These are phyloP conservation scores for Ctenicera cuprea DNA, from an alignment of 2,888 invertebrate genomes.

Conservation along the genomic window DNA sequence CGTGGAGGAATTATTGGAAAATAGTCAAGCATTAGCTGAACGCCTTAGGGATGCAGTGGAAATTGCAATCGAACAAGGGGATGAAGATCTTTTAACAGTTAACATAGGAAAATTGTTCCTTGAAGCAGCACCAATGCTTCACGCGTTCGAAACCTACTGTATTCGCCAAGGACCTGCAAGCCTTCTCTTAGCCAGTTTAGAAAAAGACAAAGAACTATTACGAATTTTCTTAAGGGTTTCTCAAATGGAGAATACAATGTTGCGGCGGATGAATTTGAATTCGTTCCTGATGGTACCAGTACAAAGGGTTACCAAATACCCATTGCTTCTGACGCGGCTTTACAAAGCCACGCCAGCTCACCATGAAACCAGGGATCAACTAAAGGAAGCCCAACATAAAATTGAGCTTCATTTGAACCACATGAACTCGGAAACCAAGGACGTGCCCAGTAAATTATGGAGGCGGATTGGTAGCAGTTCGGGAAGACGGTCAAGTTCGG, in stretches of 20 bases:
- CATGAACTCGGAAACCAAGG: constrained; percentile 95
- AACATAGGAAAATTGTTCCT: constrained; percentile 93
- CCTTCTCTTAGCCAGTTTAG: constrained; percentile 89
- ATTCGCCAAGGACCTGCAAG: constrained; percentile 94
- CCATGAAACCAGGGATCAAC: constrained; percentile 86
- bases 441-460: constrained; percentile 93
- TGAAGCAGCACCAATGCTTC: constrained; percentile 93
- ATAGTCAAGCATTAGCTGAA: constrained; percentile 89
- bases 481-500: constrained; percentile 84
- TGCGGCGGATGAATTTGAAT: constrained; percentile 96
- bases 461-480: constrained; percentile 88
- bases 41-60: constrained; percentile 91
- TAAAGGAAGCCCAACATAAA: constrained; percentile 92
- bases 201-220: constrained; percentile 95
- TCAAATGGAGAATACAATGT: constrained; percentile 95
- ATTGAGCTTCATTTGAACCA: constrained; percentile 95
- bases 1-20: constrained; percentile 92
- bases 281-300: constrained; percentile 99
- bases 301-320: constrained; percentile 97
- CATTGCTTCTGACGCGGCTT: constrained; percentile 90
- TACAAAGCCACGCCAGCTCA: constrained; percentile 92
- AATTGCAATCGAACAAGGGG: constrained; percentile 87
- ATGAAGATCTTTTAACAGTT: constrained; percentile 89
- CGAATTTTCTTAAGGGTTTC: constrained; percentile 96
- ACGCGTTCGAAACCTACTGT: constrained; percentile 96